A percentile compares a stretch with the other conserved stretches of the same genome.
Conservation (phyloP, 2,113 vertebrate species). For the Antechinus stuartii region DNA sequence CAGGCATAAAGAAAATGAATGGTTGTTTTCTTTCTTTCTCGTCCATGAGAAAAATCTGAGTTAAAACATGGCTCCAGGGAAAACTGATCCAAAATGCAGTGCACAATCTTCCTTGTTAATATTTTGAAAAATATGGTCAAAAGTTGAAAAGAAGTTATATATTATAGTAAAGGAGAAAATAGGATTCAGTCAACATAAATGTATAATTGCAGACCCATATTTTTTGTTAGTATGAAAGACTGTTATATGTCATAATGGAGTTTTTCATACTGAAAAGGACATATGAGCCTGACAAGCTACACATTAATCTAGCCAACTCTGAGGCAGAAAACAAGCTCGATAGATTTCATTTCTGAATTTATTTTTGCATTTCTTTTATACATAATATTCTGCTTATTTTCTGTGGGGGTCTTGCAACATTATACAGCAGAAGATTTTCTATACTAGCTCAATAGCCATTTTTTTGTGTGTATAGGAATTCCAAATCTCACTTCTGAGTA, state of each 20-base stretch:
- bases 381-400: background rate
- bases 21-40: background rate
- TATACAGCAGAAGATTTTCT: background rate
- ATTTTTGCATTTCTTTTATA: background rate
- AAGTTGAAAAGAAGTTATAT: background rate
- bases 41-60: background rate
- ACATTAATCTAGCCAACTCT: background rate
- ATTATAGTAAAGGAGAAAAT: background rate
- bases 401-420: background rate
- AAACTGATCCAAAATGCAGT: slow-evolving; percentile 1
- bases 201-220: background rate
- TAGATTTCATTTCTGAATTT: background rate
- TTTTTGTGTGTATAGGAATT: slow-evolving; percentile 54
- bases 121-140: background rate
- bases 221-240: background rate
- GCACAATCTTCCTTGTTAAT: background rate
- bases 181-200: background rate
- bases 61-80: background rate
- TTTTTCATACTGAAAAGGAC: background rate
- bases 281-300: background rate
- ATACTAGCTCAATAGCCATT: slow-evolving; percentile 43
- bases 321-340: background rate
- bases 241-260: background rate
- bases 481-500: slow-evolving; percentile 73
- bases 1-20: background rate